These are phyloP conservation scores for Manduca sexta DNA, from an alignment of 1,140 invertebrate species.

Conservation along the genomic window DNA sequence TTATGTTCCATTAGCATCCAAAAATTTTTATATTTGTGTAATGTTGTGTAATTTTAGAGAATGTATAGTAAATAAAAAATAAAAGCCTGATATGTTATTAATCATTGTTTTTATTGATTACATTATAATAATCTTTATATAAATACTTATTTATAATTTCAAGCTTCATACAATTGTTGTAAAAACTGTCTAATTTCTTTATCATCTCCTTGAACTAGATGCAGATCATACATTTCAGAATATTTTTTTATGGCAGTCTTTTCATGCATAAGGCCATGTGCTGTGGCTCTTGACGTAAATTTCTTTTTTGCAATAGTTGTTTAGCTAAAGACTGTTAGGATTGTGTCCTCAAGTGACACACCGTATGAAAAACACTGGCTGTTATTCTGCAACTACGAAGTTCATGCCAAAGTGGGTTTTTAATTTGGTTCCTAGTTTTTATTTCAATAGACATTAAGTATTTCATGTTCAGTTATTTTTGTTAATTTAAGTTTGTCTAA, in stretches of 20 bases:
- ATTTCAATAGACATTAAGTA: neutral
- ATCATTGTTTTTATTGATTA: neutral
- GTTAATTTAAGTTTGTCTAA: neutral
- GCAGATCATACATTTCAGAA: too few relatives aligned
- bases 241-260: too few relatives aligned
- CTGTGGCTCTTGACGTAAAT: neutral
- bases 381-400: neutral
- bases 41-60: slow-evolving; percentile 21
- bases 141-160: too few relatives aligned
- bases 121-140: slow-evolving; percentile 2
- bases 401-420: neutral
- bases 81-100: neutral
- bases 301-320: neutral
- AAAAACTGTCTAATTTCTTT: too few relatives aligned
- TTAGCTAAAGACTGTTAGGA: too few relatives aligned
- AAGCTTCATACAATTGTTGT: too few relatives aligned
- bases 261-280: slow-evolving; percentile 3
- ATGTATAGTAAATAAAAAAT: slow-evolving; percentile 8
- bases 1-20: slow-evolving; percentile 5
- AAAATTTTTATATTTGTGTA: slow-evolving; percentile 15
- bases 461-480: neutral
- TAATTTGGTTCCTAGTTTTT: neutral
- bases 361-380: slow-evolving; percentile 2
- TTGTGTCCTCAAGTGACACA: neutral
- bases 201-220: too few relatives aligned